Conservation (phyloP, 2,888 invertebrate genomes). For the Drosophila helvetica region DNA sequence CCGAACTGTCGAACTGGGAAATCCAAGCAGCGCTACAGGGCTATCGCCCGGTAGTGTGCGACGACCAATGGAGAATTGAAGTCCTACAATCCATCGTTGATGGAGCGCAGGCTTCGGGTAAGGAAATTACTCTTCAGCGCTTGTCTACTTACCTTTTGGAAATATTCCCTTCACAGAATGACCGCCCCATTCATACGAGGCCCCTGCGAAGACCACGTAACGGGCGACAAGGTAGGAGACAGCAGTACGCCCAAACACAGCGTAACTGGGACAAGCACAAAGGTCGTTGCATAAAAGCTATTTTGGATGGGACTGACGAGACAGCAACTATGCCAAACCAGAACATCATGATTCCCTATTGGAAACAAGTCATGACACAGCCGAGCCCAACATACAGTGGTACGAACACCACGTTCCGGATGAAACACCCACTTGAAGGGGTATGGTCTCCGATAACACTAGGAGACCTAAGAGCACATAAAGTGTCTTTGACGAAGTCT, state of each 20-base stretch:
- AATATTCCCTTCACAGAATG: slow-evolving; percentile 16
- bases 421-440: slow-evolving; percentile 4
- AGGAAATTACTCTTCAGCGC: slow-evolving; percentile 18
- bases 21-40: background rate
- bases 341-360: slow-evolving; percentile 17
- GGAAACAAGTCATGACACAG: slow-evolving; percentile 19
- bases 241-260: slow-evolving; percentile 22
- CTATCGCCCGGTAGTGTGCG: slow-evolving; percentile 2
- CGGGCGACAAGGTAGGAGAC: slow-evolving; percentile 13
- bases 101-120: slow-evolving; percentile 2
- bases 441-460: too few species aligned
- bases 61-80: slow-evolving; percentile 4
- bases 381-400: slow-evolving; percentile 1
- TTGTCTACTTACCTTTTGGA: slow-evolving; percentile 15
- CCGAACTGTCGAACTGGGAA: slow-evolving; percentile 5
- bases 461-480: slow-evolving; percentile 5
- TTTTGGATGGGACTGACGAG: slow-evolving; percentile 22
- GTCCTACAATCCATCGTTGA: too few species aligned
- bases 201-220: slow-evolving; percentile 10
- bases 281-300: slow-evolving; percentile 29
- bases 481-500: slow-evolving; percentile 11
- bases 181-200: slow-evolving; percentile 7
- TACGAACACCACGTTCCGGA: background rate
- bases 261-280: slow-evolving; percentile 28
- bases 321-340: slow-evolving; percentile 16